These are phyloP conservation scores for Tineola bisselliella DNA, from an alignment of 2,888 invertebrate genomes.

Conservation along the genomic window DNA sequence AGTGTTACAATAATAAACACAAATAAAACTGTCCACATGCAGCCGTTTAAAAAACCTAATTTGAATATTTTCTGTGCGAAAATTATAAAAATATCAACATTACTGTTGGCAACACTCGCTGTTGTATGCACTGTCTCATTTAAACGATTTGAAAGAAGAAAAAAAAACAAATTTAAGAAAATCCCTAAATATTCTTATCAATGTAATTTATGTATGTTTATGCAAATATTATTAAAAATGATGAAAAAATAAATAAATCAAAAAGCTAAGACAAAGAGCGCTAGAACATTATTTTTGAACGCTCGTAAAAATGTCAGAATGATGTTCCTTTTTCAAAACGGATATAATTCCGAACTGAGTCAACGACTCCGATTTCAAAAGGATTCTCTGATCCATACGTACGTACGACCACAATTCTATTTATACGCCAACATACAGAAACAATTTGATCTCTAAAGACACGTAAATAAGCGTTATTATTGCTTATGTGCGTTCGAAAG, in stretches of 20 bases:
- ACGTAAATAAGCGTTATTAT: background rate
- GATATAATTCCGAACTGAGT: constrained; percentile 8
- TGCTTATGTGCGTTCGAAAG: background rate
- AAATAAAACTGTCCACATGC: background rate
- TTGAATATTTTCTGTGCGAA: background rate
- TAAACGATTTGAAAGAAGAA: background rate
- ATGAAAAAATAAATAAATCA: background rate
- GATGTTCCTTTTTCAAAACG: constrained; percentile 12
- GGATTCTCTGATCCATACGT: background rate
- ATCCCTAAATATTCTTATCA: too few relatives aligned
- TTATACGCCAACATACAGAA: background rate
- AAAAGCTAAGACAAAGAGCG: background rate
- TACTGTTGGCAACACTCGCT: background rate
- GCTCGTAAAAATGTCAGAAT: constrained; percentile 9
- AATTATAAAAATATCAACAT: background rate
- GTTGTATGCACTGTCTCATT: background rate
- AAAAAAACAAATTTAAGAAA: background rate
- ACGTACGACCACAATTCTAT: background rate
- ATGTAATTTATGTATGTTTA: too few relatives aligned
- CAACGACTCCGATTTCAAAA: constrained; percentile 7
- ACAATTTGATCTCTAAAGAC: background rate
- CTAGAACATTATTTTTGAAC: constrained; percentile 4
- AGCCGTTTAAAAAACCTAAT: background rate
- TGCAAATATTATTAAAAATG: too few relatives aligned
- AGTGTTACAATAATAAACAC: background rate